Base-by-base conservation (phyloP, 2,113 vertebrate species). In the Ceyx margarethae region DNA sequence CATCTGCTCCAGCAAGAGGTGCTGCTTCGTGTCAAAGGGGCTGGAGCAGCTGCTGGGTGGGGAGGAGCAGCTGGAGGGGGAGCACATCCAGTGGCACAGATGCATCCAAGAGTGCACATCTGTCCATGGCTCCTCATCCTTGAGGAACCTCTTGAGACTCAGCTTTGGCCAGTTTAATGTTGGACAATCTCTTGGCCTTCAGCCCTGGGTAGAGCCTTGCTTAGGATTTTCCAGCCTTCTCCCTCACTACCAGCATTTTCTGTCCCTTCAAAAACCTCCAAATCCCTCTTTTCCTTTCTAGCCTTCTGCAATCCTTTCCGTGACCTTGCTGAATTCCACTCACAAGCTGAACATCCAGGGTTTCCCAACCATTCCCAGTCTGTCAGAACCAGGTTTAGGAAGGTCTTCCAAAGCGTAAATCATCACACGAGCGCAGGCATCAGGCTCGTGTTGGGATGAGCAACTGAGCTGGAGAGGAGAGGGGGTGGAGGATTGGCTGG, bases 1-100 rank as follows among this genome's bases (percentile, higher is more conserved):
- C 2, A 3, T 50, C 48, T 2, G 6, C 86, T 80, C 79, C 60
- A 76, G 10, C 0, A 1, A 54, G 54, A 0, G 1, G 75, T 7
- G 81, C 26, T 91, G 79, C 69, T 62, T 57, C 1, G 0, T 62
- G 50, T 4, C 79, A 37, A 35, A 76, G 2, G 23, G 85, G 65
- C 20, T 81, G 89, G 77, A 92, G 77, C 81, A 91, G 91, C 87
- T 91, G 69, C 3, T 37, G 67, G 58, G 28, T 79, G 60, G 67
- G 54, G 60, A 89, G 74, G 21, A 91, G 51, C 1, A 3, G 19
- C 51, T 82, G 81, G 50, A 85, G 28, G 60, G 56, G 46, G 37
- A 95, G 56, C 50, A 31, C 0, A 1, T 68, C 81, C 93, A 91
- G 85, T 87, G 74, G 62, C 91, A 95, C 81, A 94, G 84, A 89